Evolutionary conservation across 2,113 vertebrate species (phyloP).

Genomic region (Gnathonemus echidnorhynchus): DNA sequence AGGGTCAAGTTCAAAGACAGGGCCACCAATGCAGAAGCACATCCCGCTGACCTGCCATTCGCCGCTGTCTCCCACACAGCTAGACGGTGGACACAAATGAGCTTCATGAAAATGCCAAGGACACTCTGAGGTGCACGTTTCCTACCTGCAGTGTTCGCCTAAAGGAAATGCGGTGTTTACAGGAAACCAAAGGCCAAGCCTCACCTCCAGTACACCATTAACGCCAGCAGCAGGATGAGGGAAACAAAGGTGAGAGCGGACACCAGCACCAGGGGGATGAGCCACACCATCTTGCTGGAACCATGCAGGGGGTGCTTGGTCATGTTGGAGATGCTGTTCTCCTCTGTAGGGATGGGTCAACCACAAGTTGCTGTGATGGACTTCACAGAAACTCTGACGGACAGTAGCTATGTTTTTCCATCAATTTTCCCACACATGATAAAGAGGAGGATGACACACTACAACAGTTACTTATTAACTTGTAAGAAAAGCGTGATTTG

Average conservation of each 20-base stretch:
- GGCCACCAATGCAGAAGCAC: background rate
- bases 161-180: conserved; percentile 20
- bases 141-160: background rate
- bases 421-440: background rate
- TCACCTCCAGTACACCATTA: conserved; percentile 98
- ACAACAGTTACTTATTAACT: background rate
- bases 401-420: background rate
- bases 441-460: background rate
- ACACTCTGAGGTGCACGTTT: background rate
- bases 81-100: background rate
- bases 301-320: conserved; percentile 60
- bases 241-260: conserved; percentile 92
- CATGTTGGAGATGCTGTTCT: conserved; percentile 71
- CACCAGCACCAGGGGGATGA: conserved; percentile 91
- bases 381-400: background rate
- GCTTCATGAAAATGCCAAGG: background rate
- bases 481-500: background rate
- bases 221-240: conserved; percentile 87
- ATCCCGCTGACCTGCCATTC: background rate
- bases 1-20: background rate
- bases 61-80: background rate
- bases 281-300: conserved; percentile 88
- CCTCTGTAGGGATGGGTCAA: conserved; percentile 41
- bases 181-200: conserved; percentile 38
- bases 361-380: background rate